Evolutionary conservation across 2,888 invertebrate genomes (phyloP), one percentile per base, ranked within the genome.

Genomic region (Drosophila quinaria): DNA sequence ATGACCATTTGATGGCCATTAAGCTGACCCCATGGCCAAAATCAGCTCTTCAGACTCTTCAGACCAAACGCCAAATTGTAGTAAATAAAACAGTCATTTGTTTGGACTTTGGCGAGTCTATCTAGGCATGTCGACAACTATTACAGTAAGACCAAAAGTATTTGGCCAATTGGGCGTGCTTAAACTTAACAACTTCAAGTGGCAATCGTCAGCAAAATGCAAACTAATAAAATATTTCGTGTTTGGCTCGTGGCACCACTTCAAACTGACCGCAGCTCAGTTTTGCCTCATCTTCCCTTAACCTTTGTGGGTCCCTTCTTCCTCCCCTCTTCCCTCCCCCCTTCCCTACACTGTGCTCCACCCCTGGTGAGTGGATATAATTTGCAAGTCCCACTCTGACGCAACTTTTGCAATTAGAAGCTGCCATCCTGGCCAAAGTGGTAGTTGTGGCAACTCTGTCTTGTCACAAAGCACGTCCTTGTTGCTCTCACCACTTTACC

Each of bases 361-460:
- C 9, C 39, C 56, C 17, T 33, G 51, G 52, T 67, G 64, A 78
- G 70, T 75, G 88, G 82, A 78, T 78, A 72, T 81, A 70, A 87
- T 75, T 79, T 88, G 70, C 47, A 52, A 46, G 54, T 65, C 50
- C 65, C 25, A 35, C 46, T 56, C 46, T 47, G 54, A 13, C 60
- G 58, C 58, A 86, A 86, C 79, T 86, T 86, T 86, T 66, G 89
- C 81, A 86, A 86, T 86, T 86, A 86, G 73, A 74, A 69, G 54
- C 71, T 87, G 73, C 75, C 63, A 70, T 74, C 71, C 70, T 72
- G 68, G 74, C 54, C 68, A 73, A 79, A 79, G 80, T 78, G 81
- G 73, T 50, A 47, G 54, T 61, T 64, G 39, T 46, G 79, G 69
- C 64, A 74, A 37, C 58, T 55, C 46, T 15, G 56, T 52, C 37